Conservation (phyloP, 2,888 invertebrate species). For the Hymenopus coronatus region DNA sequence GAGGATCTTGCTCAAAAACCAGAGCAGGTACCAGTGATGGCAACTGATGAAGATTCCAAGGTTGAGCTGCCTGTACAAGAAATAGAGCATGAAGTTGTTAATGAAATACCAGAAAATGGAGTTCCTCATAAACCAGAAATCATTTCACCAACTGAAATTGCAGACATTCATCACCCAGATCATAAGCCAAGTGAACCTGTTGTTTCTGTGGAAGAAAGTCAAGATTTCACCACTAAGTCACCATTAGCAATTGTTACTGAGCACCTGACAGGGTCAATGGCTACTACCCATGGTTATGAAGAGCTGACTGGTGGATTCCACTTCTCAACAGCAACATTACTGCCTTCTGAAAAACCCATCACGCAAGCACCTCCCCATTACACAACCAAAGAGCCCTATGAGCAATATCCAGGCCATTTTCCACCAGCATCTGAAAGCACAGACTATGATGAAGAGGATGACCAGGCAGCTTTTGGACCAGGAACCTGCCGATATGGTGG, state of each 20-base stretch:
- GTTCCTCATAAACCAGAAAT: neutral
- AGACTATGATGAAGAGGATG: constrained; percentile 60
- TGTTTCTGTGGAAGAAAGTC: neutral
- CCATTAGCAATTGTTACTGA: neutral
- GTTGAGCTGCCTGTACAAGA: constrained; percentile 8
- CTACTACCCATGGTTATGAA: neutral
- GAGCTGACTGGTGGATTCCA: neutral
- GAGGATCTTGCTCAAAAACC: neutral
- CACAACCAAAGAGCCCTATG: constrained; percentile 7
- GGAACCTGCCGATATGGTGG: constrained; percentile 91
- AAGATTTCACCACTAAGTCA: neutral
- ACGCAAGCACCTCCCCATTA: neutral
- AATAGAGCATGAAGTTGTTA: constrained; percentile 14
- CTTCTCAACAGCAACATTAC: constrained; percentile 5
- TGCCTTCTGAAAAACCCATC: constrained; percentile 8
- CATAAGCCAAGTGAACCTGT: neutral
- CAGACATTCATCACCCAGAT: neutral
- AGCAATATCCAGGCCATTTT: constrained; percentile 20
- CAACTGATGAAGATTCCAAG: constrained; percentile 14
- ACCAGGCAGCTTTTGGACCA: constrained; percentile 69
- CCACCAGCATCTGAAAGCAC: constrained; percentile 28
- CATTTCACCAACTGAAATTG: neutral
- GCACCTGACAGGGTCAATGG: neutral
- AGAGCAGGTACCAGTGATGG: neutral
- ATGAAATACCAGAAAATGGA: constrained; percentile 12